phyloP scores from a whole-genome alignment of 1,140 invertebrate genomes.

The Pseudomyrmex dendroicus region DNA sequence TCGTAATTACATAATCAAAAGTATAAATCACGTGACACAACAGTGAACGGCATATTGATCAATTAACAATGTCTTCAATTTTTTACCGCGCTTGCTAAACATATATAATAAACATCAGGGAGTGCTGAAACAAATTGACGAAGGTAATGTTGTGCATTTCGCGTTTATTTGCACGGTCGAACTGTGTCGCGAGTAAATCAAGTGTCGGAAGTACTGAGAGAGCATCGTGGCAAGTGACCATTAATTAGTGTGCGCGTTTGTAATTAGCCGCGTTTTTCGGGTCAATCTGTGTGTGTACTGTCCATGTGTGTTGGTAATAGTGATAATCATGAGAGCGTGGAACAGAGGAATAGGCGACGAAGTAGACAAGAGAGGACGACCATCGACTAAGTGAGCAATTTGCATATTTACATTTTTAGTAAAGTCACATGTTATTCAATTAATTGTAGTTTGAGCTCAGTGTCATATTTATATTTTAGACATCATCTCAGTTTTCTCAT shows the following conservation, averaged over 20 bases:
- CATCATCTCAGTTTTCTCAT: too few species aligned
- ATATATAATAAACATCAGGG: not conserved
- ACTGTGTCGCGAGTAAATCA: not conserved
- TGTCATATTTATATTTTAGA: too few species aligned
- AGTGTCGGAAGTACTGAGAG: not conserved
- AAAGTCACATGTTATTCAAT: too few species aligned
- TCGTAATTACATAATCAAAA: too few species aligned
- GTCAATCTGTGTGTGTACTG: not conserved
- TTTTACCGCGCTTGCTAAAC: not conserved
- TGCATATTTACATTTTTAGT: too few species aligned
- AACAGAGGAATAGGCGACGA: too few species aligned
- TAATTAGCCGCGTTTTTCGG: constrained; percentile 12
- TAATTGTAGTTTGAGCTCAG: too few species aligned
- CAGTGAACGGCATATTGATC: too few species aligned
- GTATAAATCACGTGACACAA: too few species aligned
- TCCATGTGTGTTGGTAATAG: not conserved
- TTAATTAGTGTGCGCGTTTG: constrained; percentile 19
- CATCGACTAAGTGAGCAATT: too few species aligned
- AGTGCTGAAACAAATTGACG: not conserved
- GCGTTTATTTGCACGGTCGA: not conserved
- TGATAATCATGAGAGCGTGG: not conserved
- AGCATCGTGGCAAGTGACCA: not conserved
- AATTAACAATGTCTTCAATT: not conserved
- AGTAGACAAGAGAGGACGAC: too few species aligned
- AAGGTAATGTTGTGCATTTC: not conserved